phyloP scores from a whole-genome alignment of 2,113 vertebrate species.

The Madoqua kirkii region DNA sequence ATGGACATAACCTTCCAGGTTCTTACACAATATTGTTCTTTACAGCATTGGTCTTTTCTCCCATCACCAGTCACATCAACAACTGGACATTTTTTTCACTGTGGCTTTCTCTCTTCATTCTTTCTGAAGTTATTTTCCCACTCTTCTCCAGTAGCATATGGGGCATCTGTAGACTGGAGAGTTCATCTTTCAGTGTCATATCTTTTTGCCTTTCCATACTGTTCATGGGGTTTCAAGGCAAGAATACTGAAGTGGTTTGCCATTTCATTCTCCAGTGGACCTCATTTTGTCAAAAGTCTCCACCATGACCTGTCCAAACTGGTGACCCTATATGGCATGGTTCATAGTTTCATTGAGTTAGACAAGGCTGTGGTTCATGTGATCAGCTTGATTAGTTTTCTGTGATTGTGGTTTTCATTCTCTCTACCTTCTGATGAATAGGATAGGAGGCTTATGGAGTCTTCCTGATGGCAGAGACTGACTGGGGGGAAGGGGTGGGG shows the following conservation, averaged over 20 bases:
- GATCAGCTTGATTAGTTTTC: neutral
- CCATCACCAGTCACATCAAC: neutral
- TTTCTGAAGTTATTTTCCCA: neutral
- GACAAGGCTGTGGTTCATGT: neutral
- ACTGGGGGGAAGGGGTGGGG: fast-evolving
- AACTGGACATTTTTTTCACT: neutral
- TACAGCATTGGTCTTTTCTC: neutral
- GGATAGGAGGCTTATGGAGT: neutral
- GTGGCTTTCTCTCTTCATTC: neutral
- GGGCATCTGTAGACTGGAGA: neutral
- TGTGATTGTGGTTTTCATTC: neutral
- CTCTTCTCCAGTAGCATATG: neutral
- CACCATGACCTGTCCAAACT: fast-evolving
- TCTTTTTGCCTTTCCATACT: neutral
- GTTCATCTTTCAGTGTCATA: neutral
- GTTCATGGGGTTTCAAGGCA: neutral
- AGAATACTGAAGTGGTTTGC: neutral
- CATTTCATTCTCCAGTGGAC: neutral
- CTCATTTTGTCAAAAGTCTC: neutral
- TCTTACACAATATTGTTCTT: neutral
- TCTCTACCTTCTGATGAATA: neutral
- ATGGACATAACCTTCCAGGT: neutral
- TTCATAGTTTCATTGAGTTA: neutral
- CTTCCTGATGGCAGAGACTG: neutral
- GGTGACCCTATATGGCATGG: neutral